Percentiles rank a stretch among this genome's conserved stretches.
These are phyloP conservation scores for Schizothorax lantsangensis DNA, from an alignment of 2,797 vertebrate genomes.

Conservation along the genomic window DNA sequence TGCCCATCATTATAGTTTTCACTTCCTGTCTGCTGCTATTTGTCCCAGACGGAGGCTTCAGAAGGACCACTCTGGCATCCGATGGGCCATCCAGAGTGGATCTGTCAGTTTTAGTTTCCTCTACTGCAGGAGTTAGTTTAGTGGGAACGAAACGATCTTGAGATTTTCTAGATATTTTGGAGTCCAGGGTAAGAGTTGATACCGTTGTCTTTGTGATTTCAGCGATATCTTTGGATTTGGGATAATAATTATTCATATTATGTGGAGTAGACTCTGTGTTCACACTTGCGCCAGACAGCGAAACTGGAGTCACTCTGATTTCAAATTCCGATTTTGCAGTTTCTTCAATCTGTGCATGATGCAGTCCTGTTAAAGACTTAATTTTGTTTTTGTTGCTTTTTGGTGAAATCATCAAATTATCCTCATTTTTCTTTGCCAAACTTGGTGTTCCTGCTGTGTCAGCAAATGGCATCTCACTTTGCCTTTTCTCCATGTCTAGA, in stretches of 20 bases:
- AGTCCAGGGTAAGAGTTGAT: not conserved
- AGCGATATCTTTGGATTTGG: not conserved
- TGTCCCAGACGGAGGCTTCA: slow-evolving; percentile 51
- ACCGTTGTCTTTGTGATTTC: not conserved
- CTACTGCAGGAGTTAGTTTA: not conserved
- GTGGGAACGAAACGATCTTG: not conserved
- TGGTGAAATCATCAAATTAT: not conserved
- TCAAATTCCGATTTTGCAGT: slow-evolving; percentile 18
- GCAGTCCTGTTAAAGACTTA: not conserved
- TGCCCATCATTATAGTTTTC: slow-evolving; percentile 55
- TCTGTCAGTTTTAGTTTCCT: not conserved
- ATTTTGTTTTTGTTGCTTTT: not conserved
- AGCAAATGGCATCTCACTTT: slow-evolving; percentile 29
- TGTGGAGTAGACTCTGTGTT: slow-evolving; percentile 21
- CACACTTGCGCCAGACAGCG: not conserved
- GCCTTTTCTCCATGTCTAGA: slow-evolving; percentile 16
- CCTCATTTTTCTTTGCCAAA: not conserved
- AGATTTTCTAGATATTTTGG: not conserved
- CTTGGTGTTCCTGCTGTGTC: slow-evolving; percentile 1
- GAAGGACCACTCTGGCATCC: slow-evolving; percentile 13
- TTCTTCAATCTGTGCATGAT: not conserved
- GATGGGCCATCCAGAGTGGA: not conserved
- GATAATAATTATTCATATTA: not conserved
- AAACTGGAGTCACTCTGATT: slow-evolving; percentile 33
- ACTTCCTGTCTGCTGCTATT: slow-evolving; percentile 16